Base-by-base conservation (phyloP, 2,888 invertebrate species). In the Brachypterus glaber region DNA sequence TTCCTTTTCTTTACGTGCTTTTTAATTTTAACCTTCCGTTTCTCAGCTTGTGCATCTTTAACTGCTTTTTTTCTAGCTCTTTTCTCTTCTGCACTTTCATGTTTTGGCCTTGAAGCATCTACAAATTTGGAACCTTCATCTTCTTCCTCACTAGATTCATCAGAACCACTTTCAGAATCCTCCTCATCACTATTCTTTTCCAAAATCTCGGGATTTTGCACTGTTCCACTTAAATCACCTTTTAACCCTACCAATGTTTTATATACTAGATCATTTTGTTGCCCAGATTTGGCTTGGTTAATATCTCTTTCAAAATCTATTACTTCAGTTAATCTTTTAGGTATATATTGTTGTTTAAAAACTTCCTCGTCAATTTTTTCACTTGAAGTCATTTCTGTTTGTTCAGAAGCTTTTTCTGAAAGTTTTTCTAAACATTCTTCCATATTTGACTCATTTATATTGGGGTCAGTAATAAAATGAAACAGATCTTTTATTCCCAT, bases 401-500 rank as follows among this genome's bases (percentile, higher is more conserved):
- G 72, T 33, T 73, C 67, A 2, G 76, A 72, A 12, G 79, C 79
- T 41, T 73, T 72, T 39, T 82, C 79, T 0, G 86, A 79, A 31
- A 88, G 69, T 50, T 71, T 73, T 47, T 85, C 82, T 27, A 93
- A 64, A 59, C 81, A 85, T 35, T 80, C 74, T 49, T 90, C 90
- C 66, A 90, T 79, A 64, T 92, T 89, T 2, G 69, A 69, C 35
- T 81, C 80, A 39, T 76, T 87, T 32, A 97, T 82, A 1, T 79
- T 80, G 11, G 87, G 77, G 69, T 97, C 95, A 0, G 95, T 96
- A 35, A 98, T 85, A 55, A 96, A 96, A 63, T 96, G 89, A 70
- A 98, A 98, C 37, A 98, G 66, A 51, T 90, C 86, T 54, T 89
- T 89, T 0, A 92, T 77, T 0, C 84, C 82, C 73, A 98, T 79